Percentiles rank a stretch among this genome's conserved stretches.
Evolutionary conservation across 2,113 vertebrate genomes (phyloP).

Genomic region (Procavia capensis): DNA sequence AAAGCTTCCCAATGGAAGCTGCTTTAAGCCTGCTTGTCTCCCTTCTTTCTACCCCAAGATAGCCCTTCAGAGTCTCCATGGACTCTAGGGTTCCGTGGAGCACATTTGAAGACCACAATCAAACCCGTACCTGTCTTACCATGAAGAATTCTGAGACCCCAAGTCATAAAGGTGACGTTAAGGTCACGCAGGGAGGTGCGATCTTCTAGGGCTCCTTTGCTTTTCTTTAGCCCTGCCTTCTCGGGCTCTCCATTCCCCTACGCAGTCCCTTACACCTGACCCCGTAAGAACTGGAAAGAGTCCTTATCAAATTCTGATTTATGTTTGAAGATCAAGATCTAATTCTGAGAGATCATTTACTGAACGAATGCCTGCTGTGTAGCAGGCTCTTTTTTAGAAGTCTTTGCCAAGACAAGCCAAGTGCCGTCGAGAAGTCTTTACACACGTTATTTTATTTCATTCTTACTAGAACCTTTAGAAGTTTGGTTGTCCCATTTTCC

Average conservation of each 20-base stretch:
- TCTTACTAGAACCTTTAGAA: neutral
- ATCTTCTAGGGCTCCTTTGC: neutral
- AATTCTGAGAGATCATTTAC: neutral
- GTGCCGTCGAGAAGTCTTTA: too few relatives aligned
- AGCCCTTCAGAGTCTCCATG: neutral
- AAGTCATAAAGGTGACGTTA: neutral
- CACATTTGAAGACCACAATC: neutral
- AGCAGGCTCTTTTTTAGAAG: neutral
- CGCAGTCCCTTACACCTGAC: rapidly evolving
- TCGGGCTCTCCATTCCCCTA: neutral
- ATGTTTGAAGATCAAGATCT: neutral
- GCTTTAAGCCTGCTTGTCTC: neutral
- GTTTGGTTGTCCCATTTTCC: neutral
- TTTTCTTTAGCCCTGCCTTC: constrained; percentile 13
- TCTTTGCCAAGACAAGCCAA: too few relatives aligned
- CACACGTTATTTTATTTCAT: constrained; percentile 1
- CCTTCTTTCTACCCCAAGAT: neutral
- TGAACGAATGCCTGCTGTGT: neutral
- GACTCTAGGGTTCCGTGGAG: neutral
- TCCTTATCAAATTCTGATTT: neutral
- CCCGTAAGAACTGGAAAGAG: neutral
- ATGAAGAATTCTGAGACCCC: neutral
- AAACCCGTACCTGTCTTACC: neutral
- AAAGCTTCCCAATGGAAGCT: neutral
- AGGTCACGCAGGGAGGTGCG: neutral